Evolutionary conservation across 92 coral and sea anemone species (phyloP), one percentile per base, ranked within the genome.

Genomic region (Meandrina meandrites): DNA sequence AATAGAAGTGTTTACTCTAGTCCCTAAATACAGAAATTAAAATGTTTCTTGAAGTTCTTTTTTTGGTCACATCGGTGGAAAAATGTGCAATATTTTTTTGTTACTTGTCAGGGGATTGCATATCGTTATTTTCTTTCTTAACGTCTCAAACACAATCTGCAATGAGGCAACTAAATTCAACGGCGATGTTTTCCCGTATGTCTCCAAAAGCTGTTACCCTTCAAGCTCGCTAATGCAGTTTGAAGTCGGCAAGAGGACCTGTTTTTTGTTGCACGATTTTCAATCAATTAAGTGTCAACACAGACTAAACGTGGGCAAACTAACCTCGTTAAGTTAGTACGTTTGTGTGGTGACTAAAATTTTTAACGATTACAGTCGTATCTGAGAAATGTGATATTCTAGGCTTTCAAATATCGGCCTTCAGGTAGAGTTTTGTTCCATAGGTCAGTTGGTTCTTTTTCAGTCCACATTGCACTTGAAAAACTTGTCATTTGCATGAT

Each of bases 281-380:
- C 37, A 67, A 64, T 62, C 84, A 64, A 12, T n/a, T 40, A 81
- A 66, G 24, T 35, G 76, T 81, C 75, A 81, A 81, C 57, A 81
- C 16, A 81, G 51, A 79, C 83, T 1, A 57, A 21, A 57, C 66
- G 15, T 79, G 67, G 47, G 64, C 45, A 56, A 79, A 79, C 28
- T 34, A 48, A 51, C 30, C 18, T 47, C 40, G 21, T 78, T 48
- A 27, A 21, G 67, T 60, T 62, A 60, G 68, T 62, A 66, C 28
- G 12, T 66, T 66, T 1, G 45, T 21, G 66, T 79, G 51, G 47
- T 71, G 13, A 19, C 76, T 30, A 9, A 78, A 27, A 27, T 31
- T 78, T 78, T 53, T 48, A 56, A 19, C 8, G 27, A 19, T 32
- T 19, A 9, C 37, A 56, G 30, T 50, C 45, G 48, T 30, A 8